Conservation (phyloP, 2,888 invertebrate genomes). For the Ormyrus nitidulus region DNA sequence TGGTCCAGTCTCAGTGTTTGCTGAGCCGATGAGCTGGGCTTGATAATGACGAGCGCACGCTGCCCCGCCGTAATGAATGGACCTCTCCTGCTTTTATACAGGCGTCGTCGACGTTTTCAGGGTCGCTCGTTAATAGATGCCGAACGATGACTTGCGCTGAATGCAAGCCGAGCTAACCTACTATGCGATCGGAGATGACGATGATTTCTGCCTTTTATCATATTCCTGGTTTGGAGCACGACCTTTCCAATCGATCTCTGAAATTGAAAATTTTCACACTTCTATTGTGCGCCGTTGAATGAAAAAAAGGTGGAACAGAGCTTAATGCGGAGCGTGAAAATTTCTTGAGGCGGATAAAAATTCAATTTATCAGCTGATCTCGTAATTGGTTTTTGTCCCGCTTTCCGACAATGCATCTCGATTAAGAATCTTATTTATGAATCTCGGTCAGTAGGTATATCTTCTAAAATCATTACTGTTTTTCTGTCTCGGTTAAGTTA, state of each 20-base stretch:
- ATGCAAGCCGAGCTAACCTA: slow-evolving; percentile 28
- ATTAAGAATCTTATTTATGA: background rate
- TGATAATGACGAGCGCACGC: slow-evolving; percentile 35
- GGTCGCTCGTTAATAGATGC: slow-evolving; percentile 36
- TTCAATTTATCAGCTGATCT: slow-evolving; percentile 15
- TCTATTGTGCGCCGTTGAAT: background rate
- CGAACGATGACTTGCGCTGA: slow-evolving; percentile 40
- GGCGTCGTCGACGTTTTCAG: slow-evolving; percentile 10
- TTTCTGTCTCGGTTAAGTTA: too few species aligned
- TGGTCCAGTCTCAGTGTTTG: background rate
- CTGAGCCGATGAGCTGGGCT: background rate
- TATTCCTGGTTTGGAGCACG: slow-evolving; percentile 12
- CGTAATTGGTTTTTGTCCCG: slow-evolving; percentile 6
- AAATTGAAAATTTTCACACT: slow-evolving; percentile 27
- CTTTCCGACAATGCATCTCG: background rate
- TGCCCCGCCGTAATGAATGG: slow-evolving; percentile 36
- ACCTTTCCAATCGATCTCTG: background rate
- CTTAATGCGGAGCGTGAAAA: slow-evolving; percentile 1
- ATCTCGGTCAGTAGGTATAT: background rate
- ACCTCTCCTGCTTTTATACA: slow-evolving; percentile 15
- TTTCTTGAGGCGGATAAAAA: slow-evolving; percentile 6
- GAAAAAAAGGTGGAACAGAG: background rate
- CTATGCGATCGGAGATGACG: slow-evolving; percentile 8
- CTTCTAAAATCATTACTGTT: too few species aligned
- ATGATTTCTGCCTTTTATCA: slow-evolving; percentile 29